Evolutionary conservation across 2,888 invertebrate species (phyloP), one percentile per base, ranked within the genome.

Genomic region (Invenusta paracnida): DNA sequence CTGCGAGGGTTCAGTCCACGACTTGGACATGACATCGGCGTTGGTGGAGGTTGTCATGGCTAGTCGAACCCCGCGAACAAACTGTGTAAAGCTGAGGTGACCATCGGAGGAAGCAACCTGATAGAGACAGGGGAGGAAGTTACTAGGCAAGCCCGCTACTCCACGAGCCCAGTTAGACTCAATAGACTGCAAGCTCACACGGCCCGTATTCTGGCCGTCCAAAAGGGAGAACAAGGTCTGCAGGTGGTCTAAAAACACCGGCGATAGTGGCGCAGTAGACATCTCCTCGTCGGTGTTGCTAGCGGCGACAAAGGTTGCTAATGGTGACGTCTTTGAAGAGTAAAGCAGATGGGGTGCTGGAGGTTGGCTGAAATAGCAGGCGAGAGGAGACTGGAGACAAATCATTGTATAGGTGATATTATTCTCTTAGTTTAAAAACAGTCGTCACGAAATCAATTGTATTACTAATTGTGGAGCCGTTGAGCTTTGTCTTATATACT

Each of bases 121-220:
- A 23, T 73, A 73, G 27, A 73, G 73, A 73, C 73, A 73, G 73
- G 73, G 73, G 73, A 73, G 5, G 27, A 73, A 73, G 73, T 73
- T 23, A 5, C 2, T 2, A 13, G 73, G 73, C 11, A 73, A 23
- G 2, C 73, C 73, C 5, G 73, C 73, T 25, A 73, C 73, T 23
- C 73, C 73, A 5, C 73, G 5, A n/a, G 73, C 73, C 73, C 73
- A 73, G 73, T 73, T 73, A 2, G 27, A 13, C 27, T 73, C 73
- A 23, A 73, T 73, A 23, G 73, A 73, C 2, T 2, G 5, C 11
- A 73, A 23, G 73, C 73, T 73, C 11, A 73, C 23, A 2, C 5
- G 27, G 27, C 73, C 73, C 2, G 73, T 73, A 2, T 23, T 73
- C 27, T 73, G 11, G 23, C 23, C 73, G 27, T 73, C 73, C 5